phyloP scores from a whole-genome alignment of 2,888 invertebrate genomes.

The Yponomeuta malinellus region DNA sequence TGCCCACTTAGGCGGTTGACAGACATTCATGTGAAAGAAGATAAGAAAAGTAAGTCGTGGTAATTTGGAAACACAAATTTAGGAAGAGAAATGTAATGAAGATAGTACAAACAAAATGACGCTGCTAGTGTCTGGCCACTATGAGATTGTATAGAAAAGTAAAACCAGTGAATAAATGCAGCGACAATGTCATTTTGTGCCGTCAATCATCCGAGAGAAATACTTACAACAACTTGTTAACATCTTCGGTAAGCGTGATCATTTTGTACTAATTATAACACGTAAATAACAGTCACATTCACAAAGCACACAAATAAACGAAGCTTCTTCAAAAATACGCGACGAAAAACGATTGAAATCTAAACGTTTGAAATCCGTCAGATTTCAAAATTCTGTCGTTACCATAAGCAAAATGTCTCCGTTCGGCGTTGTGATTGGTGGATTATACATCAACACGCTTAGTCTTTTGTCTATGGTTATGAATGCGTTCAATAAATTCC shows the following conservation, averaged over 20 bases:
- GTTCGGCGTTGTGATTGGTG: constrained; percentile 34
- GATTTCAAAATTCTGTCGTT: constrained; percentile 24
- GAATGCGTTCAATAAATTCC: background rate
- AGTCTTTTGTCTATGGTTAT: constrained; percentile 11
- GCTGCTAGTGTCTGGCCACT: background rate
- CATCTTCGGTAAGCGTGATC: constrained; percentile 46
- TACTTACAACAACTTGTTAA: constrained; percentile 60
- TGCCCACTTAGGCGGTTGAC: background rate
- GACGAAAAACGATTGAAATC: constrained; percentile 13
- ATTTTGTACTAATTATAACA: constrained; percentile 31
- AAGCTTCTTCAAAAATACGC: constrained; percentile 8
- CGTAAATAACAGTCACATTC: constrained; percentile 23
- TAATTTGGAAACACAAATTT: background rate
- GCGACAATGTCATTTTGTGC: background rate
- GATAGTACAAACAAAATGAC: too few species aligned
- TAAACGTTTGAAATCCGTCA: constrained; percentile 19
- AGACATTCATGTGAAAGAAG: background rate
- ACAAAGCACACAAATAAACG: constrained; percentile 20
- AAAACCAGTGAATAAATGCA: background rate
- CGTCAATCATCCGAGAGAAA: background rate
- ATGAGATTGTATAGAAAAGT: background rate
- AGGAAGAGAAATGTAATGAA: background rate
- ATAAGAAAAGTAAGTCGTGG: background rate
- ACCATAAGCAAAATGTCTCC: constrained; percentile 18
- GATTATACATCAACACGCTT: background rate